Evolutionary conservation across 1,140 invertebrate species (phyloP).

Genomic region (Plectrocnemia conspersa): DNA sequence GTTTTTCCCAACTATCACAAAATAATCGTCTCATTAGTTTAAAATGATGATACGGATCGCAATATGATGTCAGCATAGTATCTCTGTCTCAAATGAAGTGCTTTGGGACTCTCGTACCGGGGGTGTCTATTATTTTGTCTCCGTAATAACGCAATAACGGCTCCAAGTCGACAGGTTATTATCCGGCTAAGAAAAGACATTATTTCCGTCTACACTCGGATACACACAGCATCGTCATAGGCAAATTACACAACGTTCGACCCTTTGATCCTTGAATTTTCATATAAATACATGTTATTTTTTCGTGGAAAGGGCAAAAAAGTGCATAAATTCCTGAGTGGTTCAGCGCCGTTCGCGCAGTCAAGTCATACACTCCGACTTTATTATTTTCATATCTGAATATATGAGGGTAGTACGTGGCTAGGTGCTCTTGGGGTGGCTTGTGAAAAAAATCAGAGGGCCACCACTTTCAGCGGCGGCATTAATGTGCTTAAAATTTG

Average conservation of each 20-base stretch:
- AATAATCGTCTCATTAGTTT: neutral
- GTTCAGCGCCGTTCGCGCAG: conserved; percentile 14
- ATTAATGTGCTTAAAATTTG: conserved; percentile 25
- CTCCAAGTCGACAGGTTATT: conserved; percentile 25
- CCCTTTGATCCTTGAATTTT: neutral
- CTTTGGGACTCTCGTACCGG: conserved; percentile 4
- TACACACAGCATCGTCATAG: neutral
- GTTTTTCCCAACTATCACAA: no score
- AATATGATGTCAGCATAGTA: neutral
- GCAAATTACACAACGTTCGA: no score
- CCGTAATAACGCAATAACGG: conserved; percentile 31
- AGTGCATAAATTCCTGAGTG: no score
- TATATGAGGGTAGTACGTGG: conserved; percentile 26
- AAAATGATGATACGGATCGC: neutral
- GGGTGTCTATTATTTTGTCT: conserved; percentile 32
- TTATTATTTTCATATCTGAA: conserved; percentile 34
- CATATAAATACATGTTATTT: neutral
- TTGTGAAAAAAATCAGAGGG: neutral
- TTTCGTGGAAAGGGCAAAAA: no score
- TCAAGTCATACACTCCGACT: conserved; percentile 28
- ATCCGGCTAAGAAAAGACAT: conserved; percentile 25
- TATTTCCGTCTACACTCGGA: conserved; percentile 8
- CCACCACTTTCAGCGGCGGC: conserved; percentile 2
- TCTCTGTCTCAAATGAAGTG: conserved; percentile 22
- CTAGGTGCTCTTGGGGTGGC: conserved; percentile 2